Base-by-base conservation (phyloP, 2,888 invertebrate species). In the Mantis religiosa region DNA sequence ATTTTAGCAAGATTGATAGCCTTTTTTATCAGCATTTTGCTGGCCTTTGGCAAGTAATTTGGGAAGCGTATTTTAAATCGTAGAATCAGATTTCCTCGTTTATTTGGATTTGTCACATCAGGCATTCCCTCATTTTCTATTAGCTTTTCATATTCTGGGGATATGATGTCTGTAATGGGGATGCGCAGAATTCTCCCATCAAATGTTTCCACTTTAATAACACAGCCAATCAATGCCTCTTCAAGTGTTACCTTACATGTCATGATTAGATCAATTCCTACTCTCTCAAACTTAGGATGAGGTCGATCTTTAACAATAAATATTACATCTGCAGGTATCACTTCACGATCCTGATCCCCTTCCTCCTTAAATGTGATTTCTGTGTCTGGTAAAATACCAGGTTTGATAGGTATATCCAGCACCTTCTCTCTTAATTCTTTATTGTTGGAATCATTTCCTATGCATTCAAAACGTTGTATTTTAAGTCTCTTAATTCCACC, bases 401-500 rank as follows among this genome's bases (percentile, higher is more conserved):
- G 96, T 90, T 95, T 95, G 87, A 98, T 96, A 0, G 96, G 95
- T 89, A 98, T 95, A 14, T 95, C 96, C 3, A 98, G 93, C 1
- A 97, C 96, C 92, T 97, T 97, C 92, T 97, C 97, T 85, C 93
- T 92, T 6, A 96, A 93, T 92, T 96, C 96, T 6, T 96, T 94
- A 83, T 94, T 94, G 0, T 94, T 94, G 92, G 95, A 94, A 12
- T 95, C 95, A 84, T 95, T 95, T 89, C 96, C 96, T 0, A 95
- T 94, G 91, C 96, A 95, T 9, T 96, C 96, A 85, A 96, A 93
- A 83, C 96, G 94, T 92, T 96, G 95, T 82, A 97, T 97, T 93
- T 97, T 97, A 96, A 97, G 96, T 92, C 97, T 96, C 92, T 97
- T 97, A n/a, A 97, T 93, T 0, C 96, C 96, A 0, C 97, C 97